phyloP scores from a whole-genome alignment of 2,888 invertebrate genomes.

The Piscicola geometra region DNA sequence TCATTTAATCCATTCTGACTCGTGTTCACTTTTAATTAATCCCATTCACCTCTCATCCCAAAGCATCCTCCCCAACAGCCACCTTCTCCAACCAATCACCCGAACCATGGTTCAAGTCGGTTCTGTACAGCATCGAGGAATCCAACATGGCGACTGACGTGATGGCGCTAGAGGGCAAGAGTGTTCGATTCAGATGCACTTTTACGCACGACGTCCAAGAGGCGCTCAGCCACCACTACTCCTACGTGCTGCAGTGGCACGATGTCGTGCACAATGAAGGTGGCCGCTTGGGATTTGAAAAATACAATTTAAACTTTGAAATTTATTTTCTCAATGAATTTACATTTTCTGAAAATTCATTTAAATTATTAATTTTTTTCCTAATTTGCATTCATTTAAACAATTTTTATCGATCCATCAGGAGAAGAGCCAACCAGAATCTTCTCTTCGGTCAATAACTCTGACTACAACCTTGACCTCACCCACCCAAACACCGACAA shows the following conservation, averaged over 20 bases:
- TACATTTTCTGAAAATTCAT: neutral
- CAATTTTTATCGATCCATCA: no score
- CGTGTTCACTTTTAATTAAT: no score
- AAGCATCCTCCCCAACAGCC: no score
- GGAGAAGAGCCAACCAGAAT: neutral
- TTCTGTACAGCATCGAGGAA: neutral
- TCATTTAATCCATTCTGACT: no score
- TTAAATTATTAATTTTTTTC: neutral
- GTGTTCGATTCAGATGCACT: conserved; percentile 4
- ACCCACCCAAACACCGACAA: neutral
- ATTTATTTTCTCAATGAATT: neutral
- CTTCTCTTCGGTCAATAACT: conserved; percentile 12
- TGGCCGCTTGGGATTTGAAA: no score
- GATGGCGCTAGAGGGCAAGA: conserved; percentile 1
- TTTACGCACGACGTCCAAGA: neutral
- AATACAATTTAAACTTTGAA: no score
- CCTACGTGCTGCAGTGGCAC: neutral
- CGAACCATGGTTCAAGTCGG: neutral
- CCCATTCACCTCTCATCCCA: no score
- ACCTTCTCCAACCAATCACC: neutral
- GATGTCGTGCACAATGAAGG: conserved; percentile 13
- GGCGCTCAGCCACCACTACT: neutral
- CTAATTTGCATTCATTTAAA: neutral
- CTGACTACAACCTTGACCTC: conserved; percentile 10
- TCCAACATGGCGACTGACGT: neutral